Conservation (phyloP, 2,888 invertebrate species). For the Morpho deidamia region DNA sequence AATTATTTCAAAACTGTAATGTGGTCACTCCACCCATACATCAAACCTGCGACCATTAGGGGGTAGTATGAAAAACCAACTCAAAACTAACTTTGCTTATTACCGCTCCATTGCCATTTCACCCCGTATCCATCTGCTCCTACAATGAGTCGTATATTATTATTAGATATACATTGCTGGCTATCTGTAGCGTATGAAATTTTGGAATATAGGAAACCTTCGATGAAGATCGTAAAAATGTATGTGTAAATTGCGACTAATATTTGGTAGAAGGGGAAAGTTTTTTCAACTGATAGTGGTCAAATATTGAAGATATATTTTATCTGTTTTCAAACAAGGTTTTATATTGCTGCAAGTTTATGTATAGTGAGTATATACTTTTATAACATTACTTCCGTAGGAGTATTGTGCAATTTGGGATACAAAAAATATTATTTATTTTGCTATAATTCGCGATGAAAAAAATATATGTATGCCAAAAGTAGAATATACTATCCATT, state of each 20-base stretch:
- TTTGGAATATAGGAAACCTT: not conserved
- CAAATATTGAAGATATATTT: conserved; percentile 30
- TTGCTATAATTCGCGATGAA: not conserved
- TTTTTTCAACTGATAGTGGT: conserved; percentile 28
- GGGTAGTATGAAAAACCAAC: conserved; percentile 48
- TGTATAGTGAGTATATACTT: not conserved
- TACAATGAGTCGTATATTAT: not conserved
- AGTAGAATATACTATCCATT: too few species aligned
- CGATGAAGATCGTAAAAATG: not conserved
- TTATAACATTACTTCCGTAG: not conserved
- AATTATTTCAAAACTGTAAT: conserved; percentile 32
- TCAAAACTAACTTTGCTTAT: conserved; percentile 57
- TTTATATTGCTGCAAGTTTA: conserved; percentile 15
- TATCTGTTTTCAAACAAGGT: conserved; percentile 22
- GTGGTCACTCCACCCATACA: conserved; percentile 39
- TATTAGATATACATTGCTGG: conserved; percentile 22
- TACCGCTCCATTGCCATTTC: conserved; percentile 33
- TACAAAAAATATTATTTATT: not conserved
- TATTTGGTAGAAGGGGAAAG: conserved; percentile 23
- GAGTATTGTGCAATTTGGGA: not conserved
- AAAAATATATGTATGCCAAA: not conserved
- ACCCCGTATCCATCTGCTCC: conserved; percentile 12
- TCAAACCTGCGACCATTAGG: conserved; percentile 43
- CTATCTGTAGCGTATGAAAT: not conserved
- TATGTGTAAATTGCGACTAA: not conserved